Base-by-base conservation (phyloP, 1,140 invertebrate genomes). In the Andricus grossulariae region DNA sequence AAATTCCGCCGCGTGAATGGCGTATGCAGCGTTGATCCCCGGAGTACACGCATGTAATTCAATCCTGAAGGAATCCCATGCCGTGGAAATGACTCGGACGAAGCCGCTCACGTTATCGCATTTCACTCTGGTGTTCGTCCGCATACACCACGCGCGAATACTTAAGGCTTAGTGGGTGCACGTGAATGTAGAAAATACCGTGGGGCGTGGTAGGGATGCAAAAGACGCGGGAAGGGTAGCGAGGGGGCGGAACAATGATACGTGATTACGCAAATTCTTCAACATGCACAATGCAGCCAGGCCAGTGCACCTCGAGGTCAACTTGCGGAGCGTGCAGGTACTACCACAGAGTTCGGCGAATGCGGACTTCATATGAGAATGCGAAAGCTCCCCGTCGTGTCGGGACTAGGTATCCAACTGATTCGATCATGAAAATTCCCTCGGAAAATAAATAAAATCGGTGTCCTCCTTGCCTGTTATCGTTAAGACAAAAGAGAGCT, bases 221-320 rank as follows among this genome's bases (percentile, higher is more conserved):
- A 66, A 32, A 66, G n/a, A n/a, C 25, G 60, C 39, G 50, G 73
- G 70, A 32, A 21, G 74, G 16, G 32, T 25, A 45, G 32, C 19
- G 51, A 32, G 75, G 75, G 55, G 77, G 83, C 77, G 81, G 82
- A 86, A 84, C 84, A 86, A 88, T 87, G 82, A 88, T 86, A 88
- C 86, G 85, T 87, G 86, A 88, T 88, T 88, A 88, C 87, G 86
- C 87, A 88, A 88, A 88, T 88, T 87, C 76, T 84, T 80, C 84
- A 84, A 83, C 85, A 82, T 87, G 85, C 82, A 87, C 84, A 85
- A 85, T 83, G 80, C 84, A 85, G 79, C 81, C 77, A 80, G 76
- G 80, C 79, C 76, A 77, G 73, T 85, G 85, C 80, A 83, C 81
- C 82, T 85, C 83, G 83, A 85, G 86, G 82, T 87, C 84, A 85